Conservation (phyloP, 2,888 invertebrate species). For the Polyommatus iphigenia region DNA sequence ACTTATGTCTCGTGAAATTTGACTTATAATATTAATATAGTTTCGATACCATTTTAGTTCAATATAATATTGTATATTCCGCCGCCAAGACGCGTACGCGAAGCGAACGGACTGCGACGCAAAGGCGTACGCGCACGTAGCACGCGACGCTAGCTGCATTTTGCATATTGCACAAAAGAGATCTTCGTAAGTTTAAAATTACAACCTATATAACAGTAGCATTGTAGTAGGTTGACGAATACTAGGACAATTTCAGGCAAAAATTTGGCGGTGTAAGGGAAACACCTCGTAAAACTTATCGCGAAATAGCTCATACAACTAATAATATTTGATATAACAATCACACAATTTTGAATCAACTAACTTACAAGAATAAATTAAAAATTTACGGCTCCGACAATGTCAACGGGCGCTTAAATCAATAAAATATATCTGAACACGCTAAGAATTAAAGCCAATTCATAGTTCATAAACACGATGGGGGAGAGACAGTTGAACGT, state of each 20-base stretch:
- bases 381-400: background rate
- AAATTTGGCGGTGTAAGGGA: background rate
- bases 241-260: constrained; percentile 3
- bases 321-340: background rate
- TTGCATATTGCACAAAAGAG: constrained; percentile 13
- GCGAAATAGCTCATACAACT: background rate
- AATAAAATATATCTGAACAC: constrained; percentile 9
- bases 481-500: constrained; percentile 5
- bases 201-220: background rate
- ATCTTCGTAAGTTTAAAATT: background rate
- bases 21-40: background rate
- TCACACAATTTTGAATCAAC: background rate
- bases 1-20: constrained; percentile 2
- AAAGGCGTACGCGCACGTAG: background rate
- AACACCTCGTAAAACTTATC: background rate
- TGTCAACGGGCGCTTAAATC: background rate
- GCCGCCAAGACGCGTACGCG: constrained; percentile 1
- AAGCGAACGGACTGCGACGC: background rate
- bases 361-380: background rate
- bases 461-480: background rate
- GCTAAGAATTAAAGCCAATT: constrained; percentile 18
- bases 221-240: background rate
- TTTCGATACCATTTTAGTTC: constrained; percentile 3
- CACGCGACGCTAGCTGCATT: background rate
- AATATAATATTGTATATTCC: constrained; percentile 2